Conservation (phyloP, 2,888 invertebrate genomes). For the Sphecodes monilicornis region DNA sequence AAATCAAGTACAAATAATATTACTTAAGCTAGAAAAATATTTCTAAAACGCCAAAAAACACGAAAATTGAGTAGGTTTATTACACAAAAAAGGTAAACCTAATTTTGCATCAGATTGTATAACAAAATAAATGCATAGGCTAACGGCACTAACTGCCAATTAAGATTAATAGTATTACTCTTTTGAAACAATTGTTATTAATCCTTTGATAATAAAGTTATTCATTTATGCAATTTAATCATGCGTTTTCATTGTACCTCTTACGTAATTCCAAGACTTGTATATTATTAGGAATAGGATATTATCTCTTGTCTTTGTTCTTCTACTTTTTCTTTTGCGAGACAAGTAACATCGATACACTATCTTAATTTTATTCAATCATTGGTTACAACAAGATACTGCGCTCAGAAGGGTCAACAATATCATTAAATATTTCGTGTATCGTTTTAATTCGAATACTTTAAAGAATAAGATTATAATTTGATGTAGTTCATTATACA, state of each 20-base stretch:
- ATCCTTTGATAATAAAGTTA: slow-evolving; percentile 70
- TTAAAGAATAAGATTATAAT: slow-evolving; percentile 83
- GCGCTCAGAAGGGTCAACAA: slow-evolving; percentile 82
- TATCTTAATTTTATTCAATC: slow-evolving; percentile 82
- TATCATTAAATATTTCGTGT: slow-evolving; percentile 83
- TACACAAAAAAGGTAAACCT: slow-evolving; percentile 42
- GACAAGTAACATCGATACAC: slow-evolving; percentile 63
- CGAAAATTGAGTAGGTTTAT: slow-evolving; percentile 56
- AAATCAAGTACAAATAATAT: slow-evolving; percentile 76
- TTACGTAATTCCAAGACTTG: neutral
- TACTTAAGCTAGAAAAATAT: slow-evolving; percentile 58
- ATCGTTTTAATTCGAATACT: slow-evolving; percentile 80
- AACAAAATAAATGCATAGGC: slow-evolving; percentile 40
- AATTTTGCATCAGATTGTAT: slow-evolving; percentile 57
- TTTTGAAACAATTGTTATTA: slow-evolving; percentile 61
- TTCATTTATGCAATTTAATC: slow-evolving; percentile 54
- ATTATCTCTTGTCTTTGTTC: slow-evolving; percentile 4
- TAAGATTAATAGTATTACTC: slow-evolving; percentile 56
- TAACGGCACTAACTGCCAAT: slow-evolving; percentile 54
- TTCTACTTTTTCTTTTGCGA: slow-evolving; percentile 14
- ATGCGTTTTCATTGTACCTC: slow-evolving; percentile 21
- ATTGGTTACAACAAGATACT: slow-evolving; percentile 82
- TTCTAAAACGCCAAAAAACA: slow-evolving; percentile 57
- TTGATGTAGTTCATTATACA: slow-evolving; percentile 82
- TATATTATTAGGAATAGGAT: neutral